These are phyloP conservation scores for Drosophila borealis DNA, from an alignment of 2,888 invertebrate genomes.

Conservation along the genomic window DNA sequence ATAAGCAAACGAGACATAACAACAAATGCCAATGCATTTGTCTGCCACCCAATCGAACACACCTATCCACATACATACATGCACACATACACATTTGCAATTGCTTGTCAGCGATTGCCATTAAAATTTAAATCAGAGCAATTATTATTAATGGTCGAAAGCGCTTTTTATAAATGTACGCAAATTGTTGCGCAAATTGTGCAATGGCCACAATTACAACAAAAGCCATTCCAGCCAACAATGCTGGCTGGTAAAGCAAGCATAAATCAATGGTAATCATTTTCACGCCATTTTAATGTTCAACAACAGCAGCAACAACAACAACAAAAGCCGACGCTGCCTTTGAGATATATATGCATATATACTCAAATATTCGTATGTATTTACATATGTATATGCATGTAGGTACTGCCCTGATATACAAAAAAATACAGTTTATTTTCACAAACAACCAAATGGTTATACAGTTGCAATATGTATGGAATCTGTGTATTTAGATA, in stretches of 20 bases:
- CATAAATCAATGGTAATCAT: constrained; percentile 63
- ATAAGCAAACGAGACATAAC: constrained; percentile 17
- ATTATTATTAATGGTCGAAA: constrained; percentile 83
- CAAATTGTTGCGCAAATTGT: constrained; percentile 70
- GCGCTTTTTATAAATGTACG: constrained; percentile 79
- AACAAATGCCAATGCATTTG: constrained; percentile 16
- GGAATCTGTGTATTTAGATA: not conserved
- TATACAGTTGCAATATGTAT: not conserved
- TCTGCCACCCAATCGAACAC: not conserved
- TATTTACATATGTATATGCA: not conserved
- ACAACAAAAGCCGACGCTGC: not conserved
- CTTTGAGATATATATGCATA: constrained; percentile 7
- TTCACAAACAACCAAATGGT: not conserved
- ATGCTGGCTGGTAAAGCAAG: constrained; percentile 30
- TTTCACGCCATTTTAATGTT: constrained; percentile 74
- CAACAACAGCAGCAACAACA: constrained; percentile 25
- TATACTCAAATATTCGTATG: not conserved
- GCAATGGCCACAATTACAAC: constrained; percentile 39
- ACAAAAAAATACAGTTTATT: not conserved
- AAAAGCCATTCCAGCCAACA: constrained; percentile 35
- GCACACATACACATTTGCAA: constrained; percentile 19
- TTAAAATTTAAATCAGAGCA: constrained; percentile 84
- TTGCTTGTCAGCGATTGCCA: constrained; percentile 79
- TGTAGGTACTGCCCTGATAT: not conserved
- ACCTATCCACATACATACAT: constrained; percentile 4